Percentiles rank a stretch among this genome's conserved stretches.
Evolutionary conservation across 2,113 vertebrate genomes (phyloP).

Genomic region (Circaetus cinerascens): DNA sequence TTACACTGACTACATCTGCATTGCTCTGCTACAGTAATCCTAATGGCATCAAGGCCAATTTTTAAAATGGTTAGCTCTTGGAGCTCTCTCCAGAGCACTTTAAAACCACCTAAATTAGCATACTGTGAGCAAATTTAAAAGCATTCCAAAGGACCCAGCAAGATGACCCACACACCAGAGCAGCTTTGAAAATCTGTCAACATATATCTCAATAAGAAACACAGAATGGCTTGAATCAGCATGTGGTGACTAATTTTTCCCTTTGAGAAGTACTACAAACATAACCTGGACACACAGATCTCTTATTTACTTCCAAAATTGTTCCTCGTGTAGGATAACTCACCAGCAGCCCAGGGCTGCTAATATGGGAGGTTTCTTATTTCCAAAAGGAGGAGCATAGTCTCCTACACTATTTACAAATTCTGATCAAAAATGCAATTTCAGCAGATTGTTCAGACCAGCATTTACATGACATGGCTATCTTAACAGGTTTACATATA

Average conservation of each 20-base stretch:
- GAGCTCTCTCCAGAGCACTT: background rate
- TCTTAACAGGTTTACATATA: fast-evolving
- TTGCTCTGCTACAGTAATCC: background rate
- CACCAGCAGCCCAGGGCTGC: background rate
- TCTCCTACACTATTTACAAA: background rate
- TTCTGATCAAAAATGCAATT: background rate
- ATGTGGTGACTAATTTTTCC: background rate
- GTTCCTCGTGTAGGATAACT: background rate
- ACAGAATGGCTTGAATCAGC: background rate
- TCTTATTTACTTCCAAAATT: background rate
- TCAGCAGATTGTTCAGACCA: background rate
- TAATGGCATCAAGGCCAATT: background rate
- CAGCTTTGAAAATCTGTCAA: background rate
- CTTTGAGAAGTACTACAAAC: background rate
- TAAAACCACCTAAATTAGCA: background rate
- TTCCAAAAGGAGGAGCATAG: background rate
- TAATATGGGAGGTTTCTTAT: background rate
- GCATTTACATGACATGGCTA: background rate
- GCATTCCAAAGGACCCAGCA: background rate
- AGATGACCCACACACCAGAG: fast-evolving
- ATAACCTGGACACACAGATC: background rate
- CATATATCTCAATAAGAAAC: background rate
- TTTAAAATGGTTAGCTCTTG: background rate
- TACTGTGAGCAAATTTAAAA: background rate
- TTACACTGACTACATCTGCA: background rate